Conservation (phyloP, 2,888 invertebrate genomes). For the Drosophila mercatorum region DNA sequence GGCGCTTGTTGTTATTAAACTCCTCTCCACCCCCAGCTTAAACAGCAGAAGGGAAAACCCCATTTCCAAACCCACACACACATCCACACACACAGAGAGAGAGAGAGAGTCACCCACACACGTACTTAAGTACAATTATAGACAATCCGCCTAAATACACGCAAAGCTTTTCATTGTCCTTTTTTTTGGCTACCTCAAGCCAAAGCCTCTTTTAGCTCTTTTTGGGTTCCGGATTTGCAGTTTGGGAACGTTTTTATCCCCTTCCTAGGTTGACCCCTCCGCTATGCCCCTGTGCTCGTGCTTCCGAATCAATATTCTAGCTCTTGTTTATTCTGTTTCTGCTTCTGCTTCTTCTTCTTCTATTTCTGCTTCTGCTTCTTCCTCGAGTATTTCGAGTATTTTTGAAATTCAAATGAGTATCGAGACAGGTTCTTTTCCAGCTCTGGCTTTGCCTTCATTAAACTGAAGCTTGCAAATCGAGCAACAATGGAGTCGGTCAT, state of each 20-base stretch:
- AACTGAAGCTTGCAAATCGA: not conserved
- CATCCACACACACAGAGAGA: not conserved
- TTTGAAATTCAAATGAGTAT: constrained; percentile 18
- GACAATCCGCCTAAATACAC: constrained; percentile 56
- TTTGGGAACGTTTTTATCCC: not conserved
- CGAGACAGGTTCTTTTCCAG: not conserved
- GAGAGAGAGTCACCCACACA: not conserved
- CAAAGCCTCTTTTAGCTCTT: constrained; percentile 41
- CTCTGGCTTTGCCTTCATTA: not conserved
- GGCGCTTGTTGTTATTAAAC: constrained; percentile 44
- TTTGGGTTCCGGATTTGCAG: constrained; percentile 19
- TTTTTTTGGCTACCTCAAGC: constrained; percentile 1
- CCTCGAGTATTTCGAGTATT: constrained; percentile 5
- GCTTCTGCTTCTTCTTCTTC: not conserved
- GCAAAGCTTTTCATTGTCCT: constrained; percentile 53
- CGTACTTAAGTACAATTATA: constrained; percentile 41
- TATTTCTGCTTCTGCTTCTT: not conserved
- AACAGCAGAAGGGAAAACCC: constrained; percentile 11
- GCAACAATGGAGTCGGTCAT: not conserved
- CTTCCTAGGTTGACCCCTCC: not conserved
- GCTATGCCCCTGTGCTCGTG: not conserved
- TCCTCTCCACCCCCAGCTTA: constrained; percentile 18
- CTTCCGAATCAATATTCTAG: constrained; percentile 34
- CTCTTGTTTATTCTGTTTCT: not conserved
- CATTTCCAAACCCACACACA: constrained; percentile 10